A percentile compares a stretch with the other conserved stretches of the same genome.
Evolutionary conservation across 2,113 vertebrate genomes (phyloP).

Genomic region (Cyphomyrus discorhynchus): DNA sequence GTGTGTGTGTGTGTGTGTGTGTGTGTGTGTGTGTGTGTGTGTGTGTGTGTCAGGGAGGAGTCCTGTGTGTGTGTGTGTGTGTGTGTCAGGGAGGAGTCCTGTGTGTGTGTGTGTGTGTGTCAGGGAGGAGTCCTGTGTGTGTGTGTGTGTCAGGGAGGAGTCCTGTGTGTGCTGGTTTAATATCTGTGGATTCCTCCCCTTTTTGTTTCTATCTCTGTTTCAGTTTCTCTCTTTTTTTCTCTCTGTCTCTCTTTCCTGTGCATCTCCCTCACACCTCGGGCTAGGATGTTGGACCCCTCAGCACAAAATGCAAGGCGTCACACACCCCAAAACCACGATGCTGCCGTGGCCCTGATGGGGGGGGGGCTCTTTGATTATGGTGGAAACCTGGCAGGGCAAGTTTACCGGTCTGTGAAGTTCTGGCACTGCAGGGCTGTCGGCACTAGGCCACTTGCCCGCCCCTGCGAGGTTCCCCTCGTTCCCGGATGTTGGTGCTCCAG

Average conservation of each 20-base stretch:
- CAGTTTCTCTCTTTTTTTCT: background rate
- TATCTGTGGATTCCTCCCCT: background rate
- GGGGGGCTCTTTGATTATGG: background rate
- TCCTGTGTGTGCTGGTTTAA: background rate
- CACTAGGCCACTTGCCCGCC: background rate
- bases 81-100: background rate
- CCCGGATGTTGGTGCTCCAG: background rate
- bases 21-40: background rate
- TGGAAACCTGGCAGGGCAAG: background rate
- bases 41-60: too few relatives aligned
- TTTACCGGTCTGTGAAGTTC: background rate
- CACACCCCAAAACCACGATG: background rate
- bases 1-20: background rate
- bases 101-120: background rate
- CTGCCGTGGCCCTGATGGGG: background rate
- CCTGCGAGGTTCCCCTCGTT: background rate
- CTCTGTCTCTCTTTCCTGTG: background rate
- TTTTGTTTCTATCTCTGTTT: background rate
- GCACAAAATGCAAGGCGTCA: background rate
- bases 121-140: too few relatives aligned
- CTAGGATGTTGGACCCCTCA: background rate
- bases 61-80: background rate
- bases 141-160: too few relatives aligned
- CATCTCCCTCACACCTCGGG: background rate
- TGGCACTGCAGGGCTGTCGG: background rate